phyloP scores from a whole-genome alignment of 2,113 vertebrate species.

The Jaculus jaculus region DNA sequence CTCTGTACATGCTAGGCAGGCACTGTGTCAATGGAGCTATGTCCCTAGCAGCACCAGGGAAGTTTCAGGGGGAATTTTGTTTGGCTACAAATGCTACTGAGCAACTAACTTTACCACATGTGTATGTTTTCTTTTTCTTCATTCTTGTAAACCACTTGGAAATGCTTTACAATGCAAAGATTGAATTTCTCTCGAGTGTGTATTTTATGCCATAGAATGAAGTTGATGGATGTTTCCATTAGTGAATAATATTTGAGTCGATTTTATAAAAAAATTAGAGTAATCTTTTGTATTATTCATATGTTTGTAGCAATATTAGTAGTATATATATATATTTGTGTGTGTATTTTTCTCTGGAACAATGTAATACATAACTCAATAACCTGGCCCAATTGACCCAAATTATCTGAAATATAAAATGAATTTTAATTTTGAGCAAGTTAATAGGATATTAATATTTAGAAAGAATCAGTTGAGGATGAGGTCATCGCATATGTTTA shows the following conservation, averaged over 20 bases:
- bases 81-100: neutral
- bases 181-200: neutral
- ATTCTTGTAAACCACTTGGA: constrained; percentile 37
- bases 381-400: constrained; percentile 49
- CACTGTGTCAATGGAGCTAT: too few species aligned
- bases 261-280: constrained; percentile 38
- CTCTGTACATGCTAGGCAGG: too few species aligned
- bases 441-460: constrained; percentile 66
- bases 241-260: neutral
- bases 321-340: too few species aligned
- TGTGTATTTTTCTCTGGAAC: neutral
- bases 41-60: too few species aligned
- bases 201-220: neutral
- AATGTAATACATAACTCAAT: constrained; percentile 42
- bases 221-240: constrained; percentile 4
- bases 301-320: constrained; percentile 21
- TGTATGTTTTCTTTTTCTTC: neutral
- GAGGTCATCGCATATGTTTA: constrained; percentile 4
- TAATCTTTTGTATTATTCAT: constrained; percentile 55
- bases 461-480: constrained; percentile 44
- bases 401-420: constrained; percentile 56
- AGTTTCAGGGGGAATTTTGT: neutral
- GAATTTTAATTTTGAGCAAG: constrained; percentile 70
- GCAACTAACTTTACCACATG: neutral
- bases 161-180: constrained; percentile 26